A percentile compares a stretch with the other conserved stretches of the same genome.
phyloP scores from a whole-genome alignment of 2,797 vertebrate genomes.

The Lophotriccus pileatus region DNA sequence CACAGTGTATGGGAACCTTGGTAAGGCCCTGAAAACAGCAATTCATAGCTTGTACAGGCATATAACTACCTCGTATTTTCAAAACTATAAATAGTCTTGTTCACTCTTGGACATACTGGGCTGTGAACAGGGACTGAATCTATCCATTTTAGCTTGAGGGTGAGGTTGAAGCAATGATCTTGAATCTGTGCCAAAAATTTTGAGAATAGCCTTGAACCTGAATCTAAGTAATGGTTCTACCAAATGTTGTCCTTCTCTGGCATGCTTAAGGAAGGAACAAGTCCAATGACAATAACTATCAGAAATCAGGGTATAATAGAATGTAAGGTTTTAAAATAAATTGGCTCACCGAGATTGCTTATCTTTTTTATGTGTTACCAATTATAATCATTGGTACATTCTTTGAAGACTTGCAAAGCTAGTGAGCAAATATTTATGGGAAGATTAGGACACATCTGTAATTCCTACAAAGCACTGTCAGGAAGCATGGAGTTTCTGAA shows the following conservation, averaged over 20 bases:
- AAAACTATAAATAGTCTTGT: neutral
- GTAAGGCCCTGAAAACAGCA: neutral
- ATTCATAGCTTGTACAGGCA: neutral
- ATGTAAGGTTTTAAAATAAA: neutral
- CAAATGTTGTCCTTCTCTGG: neutral
- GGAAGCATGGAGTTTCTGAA: neutral
- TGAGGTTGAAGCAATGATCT: neutral
- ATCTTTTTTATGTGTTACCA: constrained; percentile 63
- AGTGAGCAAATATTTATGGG: constrained; percentile 42
- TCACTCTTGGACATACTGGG: neutral
- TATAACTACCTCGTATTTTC: neutral
- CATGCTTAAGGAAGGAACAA: neutral
- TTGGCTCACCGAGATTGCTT: constrained; percentile 16
- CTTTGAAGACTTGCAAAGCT: constrained; percentile 33
- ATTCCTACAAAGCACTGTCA: neutral
- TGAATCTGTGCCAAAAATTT: neutral
- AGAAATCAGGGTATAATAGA: neutral
- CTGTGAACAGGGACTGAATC: neutral
- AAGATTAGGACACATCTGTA: neutral
- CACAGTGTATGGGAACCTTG: neutral
- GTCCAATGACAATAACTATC: neutral
- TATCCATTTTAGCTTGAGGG: rapidly evolving
- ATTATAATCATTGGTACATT: constrained; percentile 49
- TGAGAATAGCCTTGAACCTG: neutral
- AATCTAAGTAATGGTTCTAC: neutral